Conservation (phyloP, 2,113 vertebrate genomes). For the Channa argus region DNA sequence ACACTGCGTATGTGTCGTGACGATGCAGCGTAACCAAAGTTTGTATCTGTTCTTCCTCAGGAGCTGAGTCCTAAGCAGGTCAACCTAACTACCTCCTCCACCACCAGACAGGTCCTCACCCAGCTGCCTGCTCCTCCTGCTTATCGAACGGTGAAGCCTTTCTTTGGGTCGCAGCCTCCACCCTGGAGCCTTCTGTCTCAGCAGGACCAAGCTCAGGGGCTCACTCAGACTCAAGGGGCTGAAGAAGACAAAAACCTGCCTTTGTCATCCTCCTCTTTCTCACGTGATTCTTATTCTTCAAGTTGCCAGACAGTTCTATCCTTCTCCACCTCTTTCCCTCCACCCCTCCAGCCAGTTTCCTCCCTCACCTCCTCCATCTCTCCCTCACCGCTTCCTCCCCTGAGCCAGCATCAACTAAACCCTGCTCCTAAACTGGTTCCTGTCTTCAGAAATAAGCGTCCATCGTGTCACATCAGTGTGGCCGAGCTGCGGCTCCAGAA, state of each 20-base stretch:
- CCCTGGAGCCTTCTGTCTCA: constrained; percentile 25
- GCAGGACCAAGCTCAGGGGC: constrained; percentile 34
- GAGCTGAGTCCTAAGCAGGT: constrained; percentile 64
- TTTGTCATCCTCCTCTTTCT: constrained; percentile 18
- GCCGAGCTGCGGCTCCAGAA: constrained; percentile 59
- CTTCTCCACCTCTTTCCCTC: neutral
- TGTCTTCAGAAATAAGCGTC: constrained; percentile 82
- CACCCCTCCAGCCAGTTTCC: neutral
- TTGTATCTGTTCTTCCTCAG: constrained; percentile 66
- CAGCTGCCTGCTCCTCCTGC: constrained; percentile 50
- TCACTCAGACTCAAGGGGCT: constrained; percentile 10
- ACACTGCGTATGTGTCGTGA: no score
- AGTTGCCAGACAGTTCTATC: neutral
- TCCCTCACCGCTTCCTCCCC: constrained; percentile 19
- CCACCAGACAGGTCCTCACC: constrained; percentile 67
- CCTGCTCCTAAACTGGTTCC: constrained; percentile 80
- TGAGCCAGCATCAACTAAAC: neutral
- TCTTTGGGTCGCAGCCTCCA: constrained; percentile 8
- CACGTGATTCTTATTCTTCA: neutral
- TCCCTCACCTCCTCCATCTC: constrained; percentile 2
- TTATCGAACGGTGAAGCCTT: neutral
- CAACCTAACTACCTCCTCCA: constrained; percentile 75
- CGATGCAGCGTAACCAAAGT: no score
- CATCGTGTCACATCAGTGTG: constrained; percentile 62
- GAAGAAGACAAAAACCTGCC: neutral